Base-by-base conservation (phyloP, 2,797 vertebrate species). In the Luscinia megarhynchos region DNA sequence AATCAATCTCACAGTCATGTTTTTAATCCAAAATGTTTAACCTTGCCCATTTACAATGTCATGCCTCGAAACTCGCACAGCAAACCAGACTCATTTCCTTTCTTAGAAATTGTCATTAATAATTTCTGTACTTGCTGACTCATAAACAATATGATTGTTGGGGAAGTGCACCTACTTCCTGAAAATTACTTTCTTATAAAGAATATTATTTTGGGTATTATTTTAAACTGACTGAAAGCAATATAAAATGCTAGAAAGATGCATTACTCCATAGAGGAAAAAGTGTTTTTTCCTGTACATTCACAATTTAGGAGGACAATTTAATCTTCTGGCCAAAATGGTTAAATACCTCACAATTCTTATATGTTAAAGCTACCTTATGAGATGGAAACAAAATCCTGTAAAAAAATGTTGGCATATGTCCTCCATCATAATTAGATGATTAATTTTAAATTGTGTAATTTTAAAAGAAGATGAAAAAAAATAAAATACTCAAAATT, bases 11-110 rank as follows among this genome's bases (percentile, higher is more conserved):
- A 94, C 85, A 96, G 94, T 97, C 97, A 97, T 97, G 91, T 97
- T 98, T 98, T 98, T 98, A 97, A 98, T 97, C 95, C 93, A 93
- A 96, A 97, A 97, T 95, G 79, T 97, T 98, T 98, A 98, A 98
- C 97, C 97, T 98, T 97, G 97, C 85, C 94, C 93, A 97, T 97
- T 97, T 97, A 96, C 95, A 97, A 97, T 97, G 97, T 95, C 97
- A 96, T 85, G 91, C 64, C 91, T 97, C 89, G 93, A 89, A 95
- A 96, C 87, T 79, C 75, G 68, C 86, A 94, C 68, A 97, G 90
- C 74, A 96, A 97, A 94, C 78, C 95, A 93, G 84, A 94, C 80
- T 97, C 94, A 95, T 97, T 98, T 97, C 87, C 92, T 96, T 97
- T 96, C 85, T 95, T 94, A 96, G 79, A 97, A 87, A 95, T 97